These are phyloP conservation scores for Sebastes vulpes DNA, from an alignment of 2,797 vertebrate genomes.

Conservation along the genomic window DNA sequence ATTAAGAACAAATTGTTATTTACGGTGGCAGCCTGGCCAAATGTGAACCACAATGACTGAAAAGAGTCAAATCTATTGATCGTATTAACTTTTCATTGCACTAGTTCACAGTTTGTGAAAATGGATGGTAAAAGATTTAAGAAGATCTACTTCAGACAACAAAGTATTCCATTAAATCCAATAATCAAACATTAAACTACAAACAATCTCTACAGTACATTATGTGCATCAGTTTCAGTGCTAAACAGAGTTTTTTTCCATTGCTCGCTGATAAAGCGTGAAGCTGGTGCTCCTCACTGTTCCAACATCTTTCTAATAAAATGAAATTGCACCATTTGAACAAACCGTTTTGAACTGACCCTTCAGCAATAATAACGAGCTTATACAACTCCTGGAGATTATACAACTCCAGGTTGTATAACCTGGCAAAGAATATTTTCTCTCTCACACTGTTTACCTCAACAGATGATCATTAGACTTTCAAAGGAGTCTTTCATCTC, in stretches of 20 bases:
- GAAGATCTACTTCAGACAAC: background rate
- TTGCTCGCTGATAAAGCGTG: background rate
- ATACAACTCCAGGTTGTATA: background rate
- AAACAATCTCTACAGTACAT: background rate
- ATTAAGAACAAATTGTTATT: no score
- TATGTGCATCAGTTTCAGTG: background rate
- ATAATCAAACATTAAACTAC: background rate
- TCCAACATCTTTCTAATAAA: background rate
- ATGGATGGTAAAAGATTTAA: background rate
- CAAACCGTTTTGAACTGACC: background rate
- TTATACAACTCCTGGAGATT: background rate
- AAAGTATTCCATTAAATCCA: background rate
- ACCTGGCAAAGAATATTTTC: background rate
- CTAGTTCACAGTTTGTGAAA: background rate
- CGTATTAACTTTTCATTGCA: background rate
- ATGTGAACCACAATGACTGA: background rate
- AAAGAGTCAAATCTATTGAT: background rate
- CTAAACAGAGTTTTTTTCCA: background rate
- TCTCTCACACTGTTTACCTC: background rate
- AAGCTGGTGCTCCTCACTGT: background rate
- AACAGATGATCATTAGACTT: slow-evolving; percentile 11
- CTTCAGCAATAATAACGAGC: background rate
- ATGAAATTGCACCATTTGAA: background rate
- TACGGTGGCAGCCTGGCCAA: fast-evolving
- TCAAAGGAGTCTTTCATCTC: slow-evolving; percentile 28